Base-by-base conservation (phyloP, 2,888 invertebrate species). In the Pandemis cinnamomeana region DNA sequence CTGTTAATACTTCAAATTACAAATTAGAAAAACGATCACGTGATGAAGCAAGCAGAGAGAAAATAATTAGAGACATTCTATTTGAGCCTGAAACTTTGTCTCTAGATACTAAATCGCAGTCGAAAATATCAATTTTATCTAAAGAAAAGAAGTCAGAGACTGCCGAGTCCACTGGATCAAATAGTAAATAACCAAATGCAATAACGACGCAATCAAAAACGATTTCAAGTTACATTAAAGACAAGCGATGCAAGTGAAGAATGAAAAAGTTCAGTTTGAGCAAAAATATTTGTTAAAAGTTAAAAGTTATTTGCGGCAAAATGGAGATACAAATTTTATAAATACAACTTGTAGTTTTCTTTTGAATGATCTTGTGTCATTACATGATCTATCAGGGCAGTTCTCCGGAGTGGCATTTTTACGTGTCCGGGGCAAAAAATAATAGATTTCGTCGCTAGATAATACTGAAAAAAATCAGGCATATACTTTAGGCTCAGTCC, bases 21-120 rank as follows among this genome's bases (percentile, higher is more conserved):
- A 27, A 27, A 58, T 11, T 58, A 27, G 27, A 58, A 27, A 58
- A 10, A 11, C 27, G 5, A 27, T 11, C 58, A 27, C 27, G 58
- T 11, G 58, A 27, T 5, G 58, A 27, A 58, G 1, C 27, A 58
- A 58, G 58, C 58, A 58, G 58, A 8, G 58, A 58, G 27, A 10
- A 58, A 10, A 27, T 58, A 11, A 58, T 58, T 27, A 58, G 10
- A 58, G 58, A 58, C 27, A 58, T 58, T 58, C 58, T 58, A 27
- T 27, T 58, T 27, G 58, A 58, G 27, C 58, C 58, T 27, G 27
- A 58, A 27, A 27, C 20, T 5, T 27, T 58, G 10, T 11, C 58
- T 1, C n/a, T 5, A 11, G 0, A 55, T 55, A 55, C 8, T 11
- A 58, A 27, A 15, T 8, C 53, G 7, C 53, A 55, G 58, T 27